phyloP scores from a whole-genome alignment of 1,140 invertebrate species.

The Leptinotarsa defecta region DNA sequence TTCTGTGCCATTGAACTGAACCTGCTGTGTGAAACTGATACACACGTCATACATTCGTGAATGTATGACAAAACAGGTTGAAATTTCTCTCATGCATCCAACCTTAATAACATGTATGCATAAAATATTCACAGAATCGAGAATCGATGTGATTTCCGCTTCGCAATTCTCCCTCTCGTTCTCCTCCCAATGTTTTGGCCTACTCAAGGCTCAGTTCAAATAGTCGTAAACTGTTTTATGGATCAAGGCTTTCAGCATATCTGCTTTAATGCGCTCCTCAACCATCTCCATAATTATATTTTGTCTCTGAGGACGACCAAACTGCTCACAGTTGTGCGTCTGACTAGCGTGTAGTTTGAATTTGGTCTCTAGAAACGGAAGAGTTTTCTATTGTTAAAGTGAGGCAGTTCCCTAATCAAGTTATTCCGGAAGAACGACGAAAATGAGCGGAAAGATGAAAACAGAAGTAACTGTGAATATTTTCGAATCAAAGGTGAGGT shows the following conservation, averaged over 20 bases:
- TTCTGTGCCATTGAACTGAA: no score
- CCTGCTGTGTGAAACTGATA: no score
- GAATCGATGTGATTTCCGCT: not conserved
- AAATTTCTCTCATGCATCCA: no score
- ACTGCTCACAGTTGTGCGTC: constrained; percentile 43
- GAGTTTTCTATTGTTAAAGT: no score
- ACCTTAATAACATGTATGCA: no score
- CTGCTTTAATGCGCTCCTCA: constrained; percentile 49
- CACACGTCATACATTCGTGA: no score
- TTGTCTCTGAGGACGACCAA: constrained; percentile 47
- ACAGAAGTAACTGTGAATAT: no score
- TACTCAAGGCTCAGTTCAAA: not conserved
- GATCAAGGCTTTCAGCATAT: constrained; percentile 51
- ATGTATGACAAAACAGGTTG: no score
- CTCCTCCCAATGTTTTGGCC: not conserved
- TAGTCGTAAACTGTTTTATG: constrained; percentile 51
- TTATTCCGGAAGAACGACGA: no score
- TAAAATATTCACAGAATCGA: constrained; percentile 22
- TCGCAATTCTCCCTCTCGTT: not conserved
- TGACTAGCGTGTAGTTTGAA: not conserved
- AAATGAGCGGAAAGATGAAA: no score
- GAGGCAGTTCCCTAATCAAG: no score
- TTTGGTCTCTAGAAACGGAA: not conserved
- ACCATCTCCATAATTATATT: constrained; percentile 50
- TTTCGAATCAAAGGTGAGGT: no score